Base-by-base conservation (phyloP, 2,797 vertebrate species). In the Babyrousa celebensis region DNA sequence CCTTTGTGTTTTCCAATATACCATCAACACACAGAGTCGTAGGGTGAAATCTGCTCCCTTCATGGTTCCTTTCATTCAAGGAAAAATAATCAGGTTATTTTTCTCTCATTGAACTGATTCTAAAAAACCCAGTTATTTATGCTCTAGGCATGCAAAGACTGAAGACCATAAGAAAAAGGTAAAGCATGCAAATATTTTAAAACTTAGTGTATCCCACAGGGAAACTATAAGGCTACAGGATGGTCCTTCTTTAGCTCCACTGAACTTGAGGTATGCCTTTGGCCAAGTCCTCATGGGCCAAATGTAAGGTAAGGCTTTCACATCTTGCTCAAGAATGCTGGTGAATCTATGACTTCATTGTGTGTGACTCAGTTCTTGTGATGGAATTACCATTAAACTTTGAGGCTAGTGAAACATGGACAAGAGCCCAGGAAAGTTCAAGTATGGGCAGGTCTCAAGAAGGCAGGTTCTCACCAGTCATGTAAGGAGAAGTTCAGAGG, bases 241-340 rank as follows among this genome's bases (percentile, higher is more conserved):
- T 4, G n/a, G 21, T 32, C 21, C 9, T 79, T 82, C 32, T 89
- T 70, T 20, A 87, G 58, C 16, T 74, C 15, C 20, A 8, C 3
- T 91, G 92, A 89, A 70, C 78, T 88, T 29, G n/a, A 40, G 17
- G 43, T 52, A 21, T 8, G n/a, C 63, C 58, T 89, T 85, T 86
- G 67, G 62, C 80, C 92, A 72, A 84, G 58, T 82, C 60, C 16
- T 3, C 7, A 0, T 12, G 79, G 75, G 96, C 95, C 97, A 97
- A 80, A 60, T 40, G 65, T 56, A 95, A 82, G 83, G 79, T 3
- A 54, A 78, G 65, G 62, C 82, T 96, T 62, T 72, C 67, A 32
- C 25, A 32, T 68, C 85, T 92, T 96, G 90, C 94, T 95, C 83
- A 96, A 89, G 96, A 97, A 65, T 78, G 83, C 79, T 78, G 74